Base-by-base conservation (phyloP, 2,888 invertebrate species). In the Lasioglossum calceatum region DNA sequence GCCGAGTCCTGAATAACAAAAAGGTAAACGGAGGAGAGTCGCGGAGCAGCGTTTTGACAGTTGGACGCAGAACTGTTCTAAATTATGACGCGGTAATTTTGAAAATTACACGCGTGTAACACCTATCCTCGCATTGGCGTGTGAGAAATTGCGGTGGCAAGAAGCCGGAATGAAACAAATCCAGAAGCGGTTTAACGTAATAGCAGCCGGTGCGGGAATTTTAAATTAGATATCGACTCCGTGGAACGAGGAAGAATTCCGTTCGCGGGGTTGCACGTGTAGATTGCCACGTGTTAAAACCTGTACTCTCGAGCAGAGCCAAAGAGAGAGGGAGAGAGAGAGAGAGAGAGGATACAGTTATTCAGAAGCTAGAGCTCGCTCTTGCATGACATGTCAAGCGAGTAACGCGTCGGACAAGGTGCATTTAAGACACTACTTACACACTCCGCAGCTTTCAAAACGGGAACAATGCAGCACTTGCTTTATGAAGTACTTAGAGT, bases 351-450 rank as follows among this genome's bases (percentile, higher is more conserved):
- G 84, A 54, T 84, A 54, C 84, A 84, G 84, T 84, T 84, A 84
- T 84, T 77, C 72, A 73, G 77, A 44, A 39, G 32, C 64, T 67
- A 44, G 72, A 42, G 4, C 10, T n/a, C 19, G 72, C 36, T 73
- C 77, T 84, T 44, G 72, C 84, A 39, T 67, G 84, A 84, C 77
- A 73, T 64, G 84, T 84, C 77, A 71, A 83, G 84, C 84, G 84
- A 36, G 73, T 67, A 77, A 77, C 77, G 64, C 77, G 84, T 77
- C n/a, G 42, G 84, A 67, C 84, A 73, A 84, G 84, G 77, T 77
- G 84, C 84, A 84, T 84, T 84, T 84, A 84, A 84, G 84, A 84
- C 54, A 77, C 47, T 73, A 84, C 84, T 84, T 83, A 64, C 83
- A 84, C 84, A 84, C 84, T 77, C 84, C 50, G 50, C n/a, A 50